Conservation (phyloP, 2,113 vertebrate species). For the Sebastes fasciatus region DNA sequence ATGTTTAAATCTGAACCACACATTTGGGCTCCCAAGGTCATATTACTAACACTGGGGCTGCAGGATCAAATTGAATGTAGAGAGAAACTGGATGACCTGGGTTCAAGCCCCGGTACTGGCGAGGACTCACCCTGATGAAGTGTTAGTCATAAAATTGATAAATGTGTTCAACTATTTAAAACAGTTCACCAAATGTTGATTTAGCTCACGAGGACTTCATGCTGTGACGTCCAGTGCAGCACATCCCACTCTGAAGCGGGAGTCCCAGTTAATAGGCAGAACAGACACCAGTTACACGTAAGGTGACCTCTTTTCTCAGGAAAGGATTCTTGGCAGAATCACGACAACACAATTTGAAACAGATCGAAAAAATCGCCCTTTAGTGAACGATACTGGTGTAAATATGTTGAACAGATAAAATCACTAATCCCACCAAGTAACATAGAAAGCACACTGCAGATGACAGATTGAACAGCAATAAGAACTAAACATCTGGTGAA, state of each 20-base stretch:
- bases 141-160: constrained; percentile 54
- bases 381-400: no score
- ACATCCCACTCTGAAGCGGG: neutral
- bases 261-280: constrained; percentile 29
- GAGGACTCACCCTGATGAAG: constrained; percentile 41
- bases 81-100: constrained; percentile 4
- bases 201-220: constrained; percentile 20
- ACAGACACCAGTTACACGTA: constrained; percentile 29
- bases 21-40: constrained; percentile 9
- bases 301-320: constrained; percentile 4
- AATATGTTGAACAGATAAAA: no score
- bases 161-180: constrained; percentile 50
- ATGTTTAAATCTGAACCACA: constrained; percentile 3
- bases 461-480: constrained; percentile 52
- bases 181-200: constrained; percentile 49
- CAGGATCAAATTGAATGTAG: constrained; percentile 21
- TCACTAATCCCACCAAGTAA: neutral
- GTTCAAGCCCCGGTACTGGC: constrained; percentile 34
- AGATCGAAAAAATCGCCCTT: neutral
- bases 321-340: constrained; percentile 1
- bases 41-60: constrained; percentile 13
- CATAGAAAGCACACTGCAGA: constrained; percentile 21
- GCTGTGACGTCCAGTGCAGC: constrained; percentile 2
- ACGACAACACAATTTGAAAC: constrained; percentile 12
- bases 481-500: constrained; percentile 40